Base-by-base conservation (phyloP, 2,888 invertebrate species). In the Elmis aenea region DNA sequence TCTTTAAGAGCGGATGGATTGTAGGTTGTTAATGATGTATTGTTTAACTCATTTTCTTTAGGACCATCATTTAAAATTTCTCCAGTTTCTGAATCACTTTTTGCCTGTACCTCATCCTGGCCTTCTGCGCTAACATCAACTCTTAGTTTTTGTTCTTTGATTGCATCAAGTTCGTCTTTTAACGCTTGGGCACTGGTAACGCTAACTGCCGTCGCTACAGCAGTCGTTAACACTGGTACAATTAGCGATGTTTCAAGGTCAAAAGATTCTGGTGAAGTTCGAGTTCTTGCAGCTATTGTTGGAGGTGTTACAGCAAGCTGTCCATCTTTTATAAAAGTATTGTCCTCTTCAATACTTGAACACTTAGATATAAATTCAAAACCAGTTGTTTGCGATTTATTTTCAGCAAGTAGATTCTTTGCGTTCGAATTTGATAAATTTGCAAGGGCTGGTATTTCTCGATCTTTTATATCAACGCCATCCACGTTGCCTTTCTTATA, bases 31-130 rank as follows among this genome's bases (percentile, higher is more conserved):
- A 3, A 28, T n/a, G 15, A 14, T 13, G 14, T 9, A 5, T 18
- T 20, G 4, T 28, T 28, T 16, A 12, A 2, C 11, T n/a, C n/a
- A n/a, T n/a, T n/a, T n/a, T n/a, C n/a, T n/a, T n/a, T n/a, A n/a
- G n/a, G n/a, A n/a, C n/a, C n/a, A n/a, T 9, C 9, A 8, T 9
- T 28, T 18, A 28, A 2, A 2, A 18, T 18, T 22, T 30, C 30
- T 30, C 30, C 30, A 3, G 30, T 30, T 22, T 30, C 30, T 2
- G 22, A 30, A 22, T 30, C 30, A n/a, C n/a, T n/a, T n/a, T n/a
- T n/a, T n/a, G n/a, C n/a, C n/a, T n/a, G n/a, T n/a, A n/a, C n/a
- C 12, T 29, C 18, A 8, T 21, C 9, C 3, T 12, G 13, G 5
- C 12, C 21, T 12, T 26, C 26, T 25, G 5, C 8, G 3, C n/a